These are phyloP conservation scores for Pteronotus mesoamericanus DNA, from an alignment of 2,797 vertebrate species.

Conservation along the genomic window DNA sequence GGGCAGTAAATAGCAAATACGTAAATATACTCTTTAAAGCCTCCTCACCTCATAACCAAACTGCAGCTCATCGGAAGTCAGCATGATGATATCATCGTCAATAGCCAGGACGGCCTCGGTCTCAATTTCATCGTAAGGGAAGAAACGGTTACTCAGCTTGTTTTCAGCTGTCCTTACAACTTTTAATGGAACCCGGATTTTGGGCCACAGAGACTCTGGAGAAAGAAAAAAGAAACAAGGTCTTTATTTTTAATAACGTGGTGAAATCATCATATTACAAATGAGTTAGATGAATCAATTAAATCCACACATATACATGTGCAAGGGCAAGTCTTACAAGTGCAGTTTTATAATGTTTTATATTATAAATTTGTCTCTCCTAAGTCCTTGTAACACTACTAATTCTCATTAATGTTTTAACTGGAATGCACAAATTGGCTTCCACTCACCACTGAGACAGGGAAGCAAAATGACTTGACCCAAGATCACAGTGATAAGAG, in stretches of 20 bases:
- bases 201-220: constrained; percentile 95
- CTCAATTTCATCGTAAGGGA: constrained; percentile 97
- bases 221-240: not conserved
- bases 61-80: constrained; percentile 97
- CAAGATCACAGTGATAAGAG: not conserved
- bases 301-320: not conserved
- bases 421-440: not conserved
- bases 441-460: not conserved
- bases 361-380: not conserved
- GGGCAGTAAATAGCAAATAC: not conserved
- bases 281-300: not conserved
- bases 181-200: constrained; percentile 94
- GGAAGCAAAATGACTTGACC: not conserved
- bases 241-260: not conserved
- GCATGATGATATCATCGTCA: constrained; percentile 99
- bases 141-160: constrained; percentile 98
- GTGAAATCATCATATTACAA: not conserved
- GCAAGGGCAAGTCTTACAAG: not conserved
- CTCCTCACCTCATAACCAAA: constrained; percentile 96
- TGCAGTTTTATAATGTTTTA: not conserved
- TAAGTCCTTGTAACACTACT: not conserved
- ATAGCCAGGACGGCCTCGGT: constrained; percentile 97
- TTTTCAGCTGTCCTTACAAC: constrained; percentile 97
- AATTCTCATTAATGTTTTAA: not conserved
- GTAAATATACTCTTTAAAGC: accelerated